Conservation (phyloP, 2,888 invertebrate species). For the Drosophila melanosoma region DNA sequence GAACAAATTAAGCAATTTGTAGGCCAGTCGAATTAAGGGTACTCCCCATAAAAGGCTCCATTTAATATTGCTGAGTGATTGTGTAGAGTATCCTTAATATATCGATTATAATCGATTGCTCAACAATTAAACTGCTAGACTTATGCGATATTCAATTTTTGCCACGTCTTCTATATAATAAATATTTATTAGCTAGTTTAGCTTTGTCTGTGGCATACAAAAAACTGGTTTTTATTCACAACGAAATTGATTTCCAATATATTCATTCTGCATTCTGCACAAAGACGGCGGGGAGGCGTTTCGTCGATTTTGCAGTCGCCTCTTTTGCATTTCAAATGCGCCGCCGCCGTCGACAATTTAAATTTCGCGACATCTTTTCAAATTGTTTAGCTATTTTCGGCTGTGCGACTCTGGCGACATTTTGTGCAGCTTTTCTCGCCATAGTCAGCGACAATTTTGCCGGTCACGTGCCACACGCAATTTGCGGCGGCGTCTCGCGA, state of each 20-base stretch:
- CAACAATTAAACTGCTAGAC: slow-evolving; percentile 5
- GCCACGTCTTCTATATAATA: not conserved
- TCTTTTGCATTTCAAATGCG: slow-evolving; percentile 71
- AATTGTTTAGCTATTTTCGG: slow-evolving; percentile 79
- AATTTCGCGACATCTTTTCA: slow-evolving; percentile 75
- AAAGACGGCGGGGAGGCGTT: slow-evolving; percentile 52
- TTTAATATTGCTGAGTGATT: slow-evolving; percentile 3
- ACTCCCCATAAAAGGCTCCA: not conserved
- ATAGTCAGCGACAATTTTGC: slow-evolving; percentile 31
- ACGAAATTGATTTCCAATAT: slow-evolving; percentile 17
- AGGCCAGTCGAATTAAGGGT: slow-evolving; percentile 45
- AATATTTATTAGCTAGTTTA: not conserved
- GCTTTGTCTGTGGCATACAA: not conserved
- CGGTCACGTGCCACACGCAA: slow-evolving; percentile 79
- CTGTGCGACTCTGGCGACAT: slow-evolving; percentile 33
- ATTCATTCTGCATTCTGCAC: slow-evolving; percentile 13
- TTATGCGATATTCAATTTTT: not conserved
- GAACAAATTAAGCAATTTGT: slow-evolving; percentile 75
- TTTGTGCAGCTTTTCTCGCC: slow-evolving; percentile 49
- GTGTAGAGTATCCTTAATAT: not conserved
- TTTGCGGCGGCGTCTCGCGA: slow-evolving; percentile 53
- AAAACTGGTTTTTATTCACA: not conserved
- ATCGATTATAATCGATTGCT: slow-evolving; percentile 15
- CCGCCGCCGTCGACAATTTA: slow-evolving; percentile 47
- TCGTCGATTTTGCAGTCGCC: slow-evolving; percentile 30